Base-by-base conservation (phyloP, 2,797 vertebrate genomes). In the Acridotheres tristis region DNA sequence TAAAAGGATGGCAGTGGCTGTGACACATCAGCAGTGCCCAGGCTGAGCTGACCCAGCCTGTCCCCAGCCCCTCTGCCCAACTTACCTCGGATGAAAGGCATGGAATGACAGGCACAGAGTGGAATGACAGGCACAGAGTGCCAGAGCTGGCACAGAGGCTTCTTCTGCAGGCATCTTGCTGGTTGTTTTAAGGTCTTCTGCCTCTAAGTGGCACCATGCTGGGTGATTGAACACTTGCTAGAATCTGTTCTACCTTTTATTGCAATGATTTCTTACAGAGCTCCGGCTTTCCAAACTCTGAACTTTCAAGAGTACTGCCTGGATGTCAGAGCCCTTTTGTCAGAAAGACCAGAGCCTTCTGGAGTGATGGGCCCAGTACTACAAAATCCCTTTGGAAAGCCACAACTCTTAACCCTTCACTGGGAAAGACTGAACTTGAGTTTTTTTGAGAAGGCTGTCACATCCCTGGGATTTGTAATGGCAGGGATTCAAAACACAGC, bases 331-430 rank as follows among this genome's bases (percentile, higher is more conserved):
- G 79, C 91, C 79, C 91, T 93, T 91, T 94, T 1, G 61, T 96
- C 85, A 84, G 89, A 91, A 65, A 88, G 88, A 93, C 85, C 76
- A 91, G 77, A 94, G 93, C 76, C 85, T 93, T 96, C 73, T 79
- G 76, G 82, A 95, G 76, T 67, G 83, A 88, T 91, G 92, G 83
- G 76, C 48, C 83, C 61, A 65, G 53, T 34, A 89, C 74, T 93
- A 68, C 57, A 90, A 53, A 94, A 92, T 77, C 90, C 81, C 72
- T 94, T 96, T 95, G 91, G 90, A 95, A 93, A 96, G 85, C 71
- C 81, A 79, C 71, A 75, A 89, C 73, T 73, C 88, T 95, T 89
- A 77, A 92, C 61, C 81, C 78, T 73, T 89, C 85, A 21, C 66
- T 67, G 86, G 72, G 62, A 85, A 95, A 81, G 71, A 67, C 47